These are phyloP conservation scores for Mus caroli DNA, from an alignment of 2,797 vertebrate species.

Conservation along the genomic window DNA sequence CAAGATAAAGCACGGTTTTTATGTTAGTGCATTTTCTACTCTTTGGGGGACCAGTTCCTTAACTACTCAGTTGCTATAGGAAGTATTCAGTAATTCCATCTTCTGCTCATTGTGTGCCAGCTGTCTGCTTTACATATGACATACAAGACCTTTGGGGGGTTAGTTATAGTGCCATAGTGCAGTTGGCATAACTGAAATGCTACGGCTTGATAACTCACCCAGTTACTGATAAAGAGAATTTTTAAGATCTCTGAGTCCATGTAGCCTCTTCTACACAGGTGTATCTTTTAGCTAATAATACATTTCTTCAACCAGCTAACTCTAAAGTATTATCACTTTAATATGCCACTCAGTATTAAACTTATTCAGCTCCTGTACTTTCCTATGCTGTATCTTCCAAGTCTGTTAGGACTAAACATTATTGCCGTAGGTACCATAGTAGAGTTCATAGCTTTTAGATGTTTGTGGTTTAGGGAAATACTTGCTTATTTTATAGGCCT, in stretches of 20 bases:
- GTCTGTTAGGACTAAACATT: not conserved
- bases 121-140: not conserved
- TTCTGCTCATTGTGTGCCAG: not conserved
- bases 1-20: constrained; percentile 28
- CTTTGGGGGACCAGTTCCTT: not conserved
- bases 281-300: constrained; percentile 33
- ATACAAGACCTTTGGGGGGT: not conserved
- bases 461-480: not conserved
- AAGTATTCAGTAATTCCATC: not conserved
- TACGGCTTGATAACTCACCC: not conserved
- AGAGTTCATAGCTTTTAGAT: not conserved
- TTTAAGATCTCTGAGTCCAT: not conserved
- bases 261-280: not conserved
- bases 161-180: not conserved
- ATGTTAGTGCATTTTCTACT: constrained; percentile 4
- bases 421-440: not conserved
- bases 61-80: not conserved
- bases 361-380: constrained; percentile 4
- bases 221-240: not conserved
- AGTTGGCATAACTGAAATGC: not conserved
- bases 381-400: not conserved
- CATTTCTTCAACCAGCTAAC: not conserved
- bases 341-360: not conserved
- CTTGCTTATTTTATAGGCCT: not conserved
- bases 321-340: not conserved